A percentile compares a stretch with the other conserved stretches of the same genome.
Conservation (phyloP, 2,888 invertebrate species). For the Beris chalybata region DNA sequence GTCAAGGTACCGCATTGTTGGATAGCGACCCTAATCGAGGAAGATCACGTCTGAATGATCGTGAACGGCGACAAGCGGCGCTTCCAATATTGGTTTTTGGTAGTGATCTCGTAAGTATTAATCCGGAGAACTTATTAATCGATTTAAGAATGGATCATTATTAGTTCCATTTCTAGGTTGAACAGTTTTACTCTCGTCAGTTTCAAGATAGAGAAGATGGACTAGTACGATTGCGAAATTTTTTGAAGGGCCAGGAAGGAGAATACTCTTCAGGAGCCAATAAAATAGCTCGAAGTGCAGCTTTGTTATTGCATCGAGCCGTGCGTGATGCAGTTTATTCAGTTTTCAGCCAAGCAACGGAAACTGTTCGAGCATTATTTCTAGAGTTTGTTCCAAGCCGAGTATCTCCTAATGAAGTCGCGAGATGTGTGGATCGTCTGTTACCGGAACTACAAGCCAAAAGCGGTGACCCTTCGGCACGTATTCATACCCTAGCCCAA, state of each 20-base stretch:
- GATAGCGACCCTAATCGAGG: conserved; percentile 57
- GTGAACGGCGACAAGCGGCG: conserved; percentile 85
- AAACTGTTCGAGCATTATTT: conserved; percentile 77
- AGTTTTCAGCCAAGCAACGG: conserved; percentile 82
- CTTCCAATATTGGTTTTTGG: conserved; percentile 90
- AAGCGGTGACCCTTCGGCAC: conserved; percentile 83
- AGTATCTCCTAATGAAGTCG: conserved; percentile 79
- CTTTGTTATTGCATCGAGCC: conserved; percentile 75
- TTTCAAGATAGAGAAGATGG: conserved; percentile 89
- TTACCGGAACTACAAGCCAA: conserved; percentile 82
- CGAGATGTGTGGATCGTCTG: conserved; percentile 78
- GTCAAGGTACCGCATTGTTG: conserved; percentile 60
- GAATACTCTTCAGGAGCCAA: conserved; percentile 60
- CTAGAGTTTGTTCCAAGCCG: conserved; percentile 83
- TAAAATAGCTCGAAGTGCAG: conserved; percentile 81
- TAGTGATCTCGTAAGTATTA: conserved; percentile 69
- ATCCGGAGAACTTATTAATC: background rate
- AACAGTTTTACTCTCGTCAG: conserved; percentile 87
- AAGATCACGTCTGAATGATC: conserved; percentile 67
- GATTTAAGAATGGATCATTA: too few relatives aligned
- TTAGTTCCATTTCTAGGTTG: conserved; percentile 62
- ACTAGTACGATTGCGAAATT: conserved; percentile 64
- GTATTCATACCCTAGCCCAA: conserved; percentile 84
- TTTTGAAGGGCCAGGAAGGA: conserved; percentile 50
- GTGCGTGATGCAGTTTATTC: conserved; percentile 87